Conservation (phyloP, 2,113 vertebrate species). For the Syrmaticus mikado region DNA sequence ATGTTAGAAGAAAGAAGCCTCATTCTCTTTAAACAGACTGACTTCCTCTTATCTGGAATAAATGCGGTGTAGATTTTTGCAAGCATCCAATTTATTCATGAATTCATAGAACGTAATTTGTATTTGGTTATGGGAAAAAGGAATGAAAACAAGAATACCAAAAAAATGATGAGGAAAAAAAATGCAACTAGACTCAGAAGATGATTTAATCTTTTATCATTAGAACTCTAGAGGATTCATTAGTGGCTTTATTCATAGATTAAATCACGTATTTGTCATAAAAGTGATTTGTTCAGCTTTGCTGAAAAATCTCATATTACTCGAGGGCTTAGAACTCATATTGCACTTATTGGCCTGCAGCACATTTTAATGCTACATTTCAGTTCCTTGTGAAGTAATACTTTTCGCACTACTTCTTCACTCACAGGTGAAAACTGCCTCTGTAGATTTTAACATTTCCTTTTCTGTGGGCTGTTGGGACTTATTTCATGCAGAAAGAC, state of each 20-base stretch:
- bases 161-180: not conserved
- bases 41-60: not conserved
- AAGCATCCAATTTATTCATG: not conserved
- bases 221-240: not conserved
- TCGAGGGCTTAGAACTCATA: not conserved
- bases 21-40: not conserved
- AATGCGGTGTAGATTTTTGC: not conserved
- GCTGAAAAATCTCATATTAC: not conserved
- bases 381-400: constrained; percentile 1
- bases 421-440: not conserved
- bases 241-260: not conserved
- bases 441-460: not conserved
- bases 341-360: not conserved
- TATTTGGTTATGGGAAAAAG: not conserved
- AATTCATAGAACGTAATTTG: not conserved
- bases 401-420: not conserved
- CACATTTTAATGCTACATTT: not conserved
- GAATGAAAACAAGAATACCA: not conserved
- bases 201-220: not conserved
- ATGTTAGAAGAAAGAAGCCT: not conserved
- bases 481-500: constrained; percentile 27
- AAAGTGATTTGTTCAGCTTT: constrained; percentile 18
- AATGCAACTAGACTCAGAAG: not conserved
- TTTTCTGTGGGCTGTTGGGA: constrained; percentile 27
- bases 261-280: not conserved